A percentile compares a stretch with the other conserved stretches of the same genome.
Evolutionary conservation across 2,113 vertebrate species (phyloP).

Genomic region (Mustela lutreola): DNA sequence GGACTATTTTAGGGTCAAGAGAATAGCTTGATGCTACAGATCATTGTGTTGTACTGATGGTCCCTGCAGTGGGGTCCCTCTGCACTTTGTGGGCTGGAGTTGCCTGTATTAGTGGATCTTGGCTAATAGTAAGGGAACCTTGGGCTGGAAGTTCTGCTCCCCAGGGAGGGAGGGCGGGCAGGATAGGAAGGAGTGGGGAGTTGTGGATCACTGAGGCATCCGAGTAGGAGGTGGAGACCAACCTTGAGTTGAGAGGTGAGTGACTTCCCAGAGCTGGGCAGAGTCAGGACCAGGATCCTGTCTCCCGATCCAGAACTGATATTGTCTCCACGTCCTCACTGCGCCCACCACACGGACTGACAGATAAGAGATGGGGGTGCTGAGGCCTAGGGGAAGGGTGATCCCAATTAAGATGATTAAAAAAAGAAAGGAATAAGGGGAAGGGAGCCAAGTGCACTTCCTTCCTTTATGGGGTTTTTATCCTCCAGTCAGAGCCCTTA

Average conservation of each 20-base stretch:
- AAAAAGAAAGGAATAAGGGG: not conserved
- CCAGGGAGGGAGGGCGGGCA: fast-evolving
- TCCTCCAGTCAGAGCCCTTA: too few species aligned
- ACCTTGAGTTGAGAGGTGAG: not conserved
- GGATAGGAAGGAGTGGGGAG: not conserved
- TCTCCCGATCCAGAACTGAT: not conserved
- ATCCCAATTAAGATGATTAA: not conserved
- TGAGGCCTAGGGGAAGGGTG: not conserved
- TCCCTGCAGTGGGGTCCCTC: not conserved
- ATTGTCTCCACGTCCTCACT: not conserved
- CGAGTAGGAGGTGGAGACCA: too few species aligned
- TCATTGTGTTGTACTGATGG: not conserved
- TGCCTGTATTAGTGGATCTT: too few species aligned
- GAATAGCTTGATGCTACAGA: not conserved
- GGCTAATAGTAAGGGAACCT: not conserved
- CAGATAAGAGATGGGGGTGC: not conserved
- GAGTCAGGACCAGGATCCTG: not conserved
- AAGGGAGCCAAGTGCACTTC: not conserved
- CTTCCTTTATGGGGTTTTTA: too few species aligned
- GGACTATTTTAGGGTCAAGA: not conserved
- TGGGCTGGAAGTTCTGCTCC: too few species aligned
- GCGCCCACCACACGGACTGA: not conserved
- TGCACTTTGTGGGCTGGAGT: not conserved
- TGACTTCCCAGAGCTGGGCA: not conserved
- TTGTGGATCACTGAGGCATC: not conserved